Evolutionary conservation across 1,140 invertebrate species (phyloP), one percentile per base, ranked within the genome.

Genomic region (Eumeta japonica): DNA sequence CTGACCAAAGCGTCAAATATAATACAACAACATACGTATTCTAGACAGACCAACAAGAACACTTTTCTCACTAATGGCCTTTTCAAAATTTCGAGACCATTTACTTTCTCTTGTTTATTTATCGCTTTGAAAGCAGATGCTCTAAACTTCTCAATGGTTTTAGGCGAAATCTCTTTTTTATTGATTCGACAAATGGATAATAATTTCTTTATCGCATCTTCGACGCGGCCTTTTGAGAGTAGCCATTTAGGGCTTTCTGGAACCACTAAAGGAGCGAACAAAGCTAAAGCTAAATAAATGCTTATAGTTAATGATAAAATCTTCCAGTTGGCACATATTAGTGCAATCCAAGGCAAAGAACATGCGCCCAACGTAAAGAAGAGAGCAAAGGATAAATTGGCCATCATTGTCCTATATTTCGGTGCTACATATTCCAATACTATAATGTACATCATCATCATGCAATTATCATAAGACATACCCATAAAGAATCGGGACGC

Each of bases 211-310:
- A 81, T 61, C 1, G 87, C 84, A 52, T 87, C 81, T n/a, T 83
- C 79, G 14, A 79, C 67, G 43, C 79, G 79, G 7, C 82, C 81
- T 45, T 79, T 79, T 2, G 83, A 79, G 1, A 88, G 18, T 1
- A 89, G 55, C 87, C 86, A 89, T 35, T 86, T 71, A 2, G 87
- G 85, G 46, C 84, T 87, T 59, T 89, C 86, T 35, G 87, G 83
- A 49, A 88, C 67, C 1, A 86, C 50, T 62, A 81, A 81, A 34
- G 62, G 76, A 41, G 62, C 45, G 16, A 75, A 48, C 46, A 78
- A 46, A 34, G 73, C 44, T 16, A 66, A 41, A 3, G 50, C 46
- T 49, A 79, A 58, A 0, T 75, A 73, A 12, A 72, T 20, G 35
- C 72, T 74, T 24, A 75, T 78, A 1, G 79, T 81, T 31, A 89